Percentiles rank a stretch among this genome's conserved stretches.
Evolutionary conservation across 2,888 invertebrate species (phyloP).

Genomic region (Diarsia rubi): DNA sequence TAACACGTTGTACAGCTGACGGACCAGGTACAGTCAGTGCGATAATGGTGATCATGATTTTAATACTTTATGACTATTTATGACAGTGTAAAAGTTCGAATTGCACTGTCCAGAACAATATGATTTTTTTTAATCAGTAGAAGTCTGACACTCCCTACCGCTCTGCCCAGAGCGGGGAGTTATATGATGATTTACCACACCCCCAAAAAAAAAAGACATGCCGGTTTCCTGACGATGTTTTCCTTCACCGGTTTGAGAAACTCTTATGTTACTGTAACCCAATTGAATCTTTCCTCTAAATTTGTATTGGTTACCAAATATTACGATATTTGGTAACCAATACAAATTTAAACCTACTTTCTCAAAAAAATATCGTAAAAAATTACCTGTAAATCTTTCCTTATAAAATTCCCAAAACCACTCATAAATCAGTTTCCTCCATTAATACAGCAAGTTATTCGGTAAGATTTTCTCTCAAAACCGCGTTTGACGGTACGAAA

Average conservation of each 20-base stretch:
- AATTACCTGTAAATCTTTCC: not conserved
- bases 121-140: too few relatives aligned
- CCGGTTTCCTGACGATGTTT: too few relatives aligned
- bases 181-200: too few relatives aligned
- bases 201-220: too few relatives aligned
- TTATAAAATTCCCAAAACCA: conserved; percentile 10
- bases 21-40: conserved; percentile 16
- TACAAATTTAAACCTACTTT: not conserved
- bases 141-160: too few relatives aligned
- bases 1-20: conserved; percentile 40
- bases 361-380: not conserved
- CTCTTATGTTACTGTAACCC: not conserved
- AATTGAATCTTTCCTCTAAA: not conserved
- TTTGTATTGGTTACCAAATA: too few relatives aligned
- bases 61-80: not conserved
- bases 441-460: not conserved
- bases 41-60: not conserved
- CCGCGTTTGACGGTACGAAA: conserved; percentile 37
- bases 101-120: not conserved
- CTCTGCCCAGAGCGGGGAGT: too few relatives aligned
- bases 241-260: too few relatives aligned
- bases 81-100: not conserved
- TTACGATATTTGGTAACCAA: not conserved
- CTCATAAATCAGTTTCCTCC: conserved; percentile 23
- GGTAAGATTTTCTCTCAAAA: conserved; percentile 30